Evolutionary conservation across 2,888 invertebrate species (phyloP).

Genomic region (Drosophila tanythrix): DNA sequence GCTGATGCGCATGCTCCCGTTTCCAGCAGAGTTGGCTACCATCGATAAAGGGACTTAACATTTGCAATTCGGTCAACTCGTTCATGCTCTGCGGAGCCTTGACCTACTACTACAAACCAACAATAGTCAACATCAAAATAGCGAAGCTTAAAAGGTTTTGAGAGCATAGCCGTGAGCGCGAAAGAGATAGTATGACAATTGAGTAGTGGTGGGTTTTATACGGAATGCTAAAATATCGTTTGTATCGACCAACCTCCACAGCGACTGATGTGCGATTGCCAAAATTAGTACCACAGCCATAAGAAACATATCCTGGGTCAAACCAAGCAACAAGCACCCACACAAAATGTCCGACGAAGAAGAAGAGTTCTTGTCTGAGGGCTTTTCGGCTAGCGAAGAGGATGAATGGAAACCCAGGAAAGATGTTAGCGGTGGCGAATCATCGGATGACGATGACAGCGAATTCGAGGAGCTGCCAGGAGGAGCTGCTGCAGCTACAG

Average conservation of each 20-base stretch:
- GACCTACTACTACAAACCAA: neutral
- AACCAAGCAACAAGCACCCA: neutral
- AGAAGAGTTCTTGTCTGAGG: conserved; percentile 81
- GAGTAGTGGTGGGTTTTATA: neutral
- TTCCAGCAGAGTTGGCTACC: conserved; percentile 46
- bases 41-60: conserved; percentile 80
- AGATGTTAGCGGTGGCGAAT: conserved; percentile 78
- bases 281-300: neutral
- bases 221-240: neutral
- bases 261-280: neutral
- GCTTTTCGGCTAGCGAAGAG: conserved; percentile 85
- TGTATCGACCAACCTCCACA: neutral
- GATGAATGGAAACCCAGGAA: conserved; percentile 83
- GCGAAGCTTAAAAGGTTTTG: neutral
- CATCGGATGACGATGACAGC: conserved; percentile 83
- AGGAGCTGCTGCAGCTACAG: conserved; percentile 33
- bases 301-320: neutral
- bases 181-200: neutral
- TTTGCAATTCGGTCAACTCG: conserved; percentile 32
- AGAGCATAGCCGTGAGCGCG: neutral
- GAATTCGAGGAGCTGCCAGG: conserved; percentile 75
- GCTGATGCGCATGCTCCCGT: conserved; percentile 60
- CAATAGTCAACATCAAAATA: neutral
- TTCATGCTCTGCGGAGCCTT: neutral
- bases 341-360: conserved; percentile 82